Evolutionary conservation across 2,888 invertebrate genomes (phyloP), one percentile per base, ranked within the genome.

Genomic region (Sussaba pulchella): DNA sequence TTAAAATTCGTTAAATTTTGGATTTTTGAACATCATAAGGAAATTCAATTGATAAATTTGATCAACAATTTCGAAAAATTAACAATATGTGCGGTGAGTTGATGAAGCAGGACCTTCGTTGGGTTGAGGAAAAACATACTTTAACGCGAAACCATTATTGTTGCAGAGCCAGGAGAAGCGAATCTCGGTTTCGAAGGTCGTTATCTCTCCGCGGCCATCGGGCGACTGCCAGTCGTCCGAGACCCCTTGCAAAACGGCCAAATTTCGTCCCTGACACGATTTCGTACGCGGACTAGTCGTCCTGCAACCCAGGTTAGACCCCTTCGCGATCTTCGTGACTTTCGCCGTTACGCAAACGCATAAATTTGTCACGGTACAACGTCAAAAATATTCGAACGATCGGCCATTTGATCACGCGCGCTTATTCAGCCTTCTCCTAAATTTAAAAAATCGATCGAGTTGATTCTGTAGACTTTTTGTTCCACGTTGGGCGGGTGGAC

Each of bases 261-360:
- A 86, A 85, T 85, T 85, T 78, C 81, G 85, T 43, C 86, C 86
- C 75, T 86, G 86, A 87, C 85, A 87, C 78, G 67, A 61, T 86
- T 88, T 70, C 41, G 39, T 69, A 69, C 73, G 61, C 66, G 66
- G 54, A 31, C 31, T 5, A 6, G 54, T 31, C 4, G 31, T 31
- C 31, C 31, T 31, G 31, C 4, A 6, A 31, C 6, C 6, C 31
- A 31, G 31, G 31, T 31, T 31, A 6, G 31, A 31, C 31, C 4
- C n/a, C 6, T 31, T 31, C 43, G n/a, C 43, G 43, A 43, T 43
- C n/a, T 43, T 43, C n/a, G n/a, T 10, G 61, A 41, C 61, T 61
- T 61, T 61, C 61, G 61, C 57, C 31, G 9, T 31, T 14, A 41
- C 39, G 39, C 61, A 17, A 21, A 12, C 41, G 19, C 41, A 39